Base-by-base conservation (phyloP, 2,113 vertebrate genomes). In the Pseudorectes ferrugineus region DNA sequence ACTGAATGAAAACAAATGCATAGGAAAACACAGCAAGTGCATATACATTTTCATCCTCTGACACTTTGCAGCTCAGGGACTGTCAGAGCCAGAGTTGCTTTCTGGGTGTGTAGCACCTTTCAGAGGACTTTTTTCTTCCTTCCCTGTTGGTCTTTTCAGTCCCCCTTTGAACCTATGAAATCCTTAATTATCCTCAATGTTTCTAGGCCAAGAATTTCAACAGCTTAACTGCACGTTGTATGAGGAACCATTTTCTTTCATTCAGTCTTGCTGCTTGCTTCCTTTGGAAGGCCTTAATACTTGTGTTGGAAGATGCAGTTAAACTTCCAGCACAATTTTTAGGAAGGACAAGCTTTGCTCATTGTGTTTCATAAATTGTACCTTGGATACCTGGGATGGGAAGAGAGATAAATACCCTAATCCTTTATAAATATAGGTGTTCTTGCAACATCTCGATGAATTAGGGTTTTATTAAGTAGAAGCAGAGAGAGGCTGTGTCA, bases 11-110 rank as follows among this genome's bases (percentile, higher is more conserved):
- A 86, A 48, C 5, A 62, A 74, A 62, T 8, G 9, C 3, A 4
- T 14, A 26, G 42, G 23, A 57, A 80, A 73, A 26, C 0, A 2
- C 21, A 57, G 17, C 10, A 76, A 82, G 16, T 0, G 0, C 45
- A 11, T 45, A 7, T 12, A 57, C 5, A 25, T 9, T 49, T 83
- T 45, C 14, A 28, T 66, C 9, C 14, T 62, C 42, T 45, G 31
- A 68, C 17, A 36, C 11, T 55, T 55, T 17, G 22, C 29, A 80
- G 14, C 20, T 92, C 5, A 8, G n/a, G 15, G 7, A 12, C 25
- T 91, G 33, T 57, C 4, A 14, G 35, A 57, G 31, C 8, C 20
- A 61, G 54, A 58, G 45, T 10, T 70, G 5, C 10, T 57, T 92
- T 85, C 26, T 72, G 12, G 26, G 36, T 68, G 13, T 48, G 54